These are phyloP conservation scores for Zootoca vivipara DNA, from an alignment of 2,113 vertebrate species.

Conservation along the genomic window DNA sequence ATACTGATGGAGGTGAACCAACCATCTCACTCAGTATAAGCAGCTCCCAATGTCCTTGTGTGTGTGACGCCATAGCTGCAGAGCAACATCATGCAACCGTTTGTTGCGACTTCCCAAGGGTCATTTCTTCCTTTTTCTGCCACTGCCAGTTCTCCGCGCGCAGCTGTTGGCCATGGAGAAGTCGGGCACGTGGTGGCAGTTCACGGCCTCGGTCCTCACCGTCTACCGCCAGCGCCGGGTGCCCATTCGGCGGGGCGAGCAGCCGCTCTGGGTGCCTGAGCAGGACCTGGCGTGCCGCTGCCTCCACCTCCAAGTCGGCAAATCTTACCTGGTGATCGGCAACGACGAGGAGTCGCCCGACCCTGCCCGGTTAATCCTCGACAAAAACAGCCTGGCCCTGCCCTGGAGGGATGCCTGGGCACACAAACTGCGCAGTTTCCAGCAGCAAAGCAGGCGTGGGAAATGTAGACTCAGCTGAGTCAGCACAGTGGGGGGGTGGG, in stretches of 20 bases:
- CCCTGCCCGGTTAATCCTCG: conserved; percentile 81
- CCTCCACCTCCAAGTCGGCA: conserved; percentile 78
- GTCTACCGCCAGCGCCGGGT: conserved; percentile 80
- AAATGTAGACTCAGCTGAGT: conserved; percentile 70
- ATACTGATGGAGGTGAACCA: no score
- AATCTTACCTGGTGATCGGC: conserved; percentile 79
- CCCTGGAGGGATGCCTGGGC: conserved; percentile 90
- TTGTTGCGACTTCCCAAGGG: neutral
- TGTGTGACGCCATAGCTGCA: neutral
- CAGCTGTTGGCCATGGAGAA: conserved; percentile 81
- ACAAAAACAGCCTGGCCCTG: conserved; percentile 84
- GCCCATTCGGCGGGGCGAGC: conserved; percentile 75
- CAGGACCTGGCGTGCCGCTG: conserved; percentile 85
- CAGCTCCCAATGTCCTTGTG: no score
- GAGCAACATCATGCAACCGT: neutral
- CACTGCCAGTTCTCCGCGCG: conserved; percentile 78
- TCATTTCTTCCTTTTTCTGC: neutral
- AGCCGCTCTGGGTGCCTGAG: conserved; percentile 85
- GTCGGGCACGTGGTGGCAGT: conserved; percentile 84
- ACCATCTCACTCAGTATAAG: no score
- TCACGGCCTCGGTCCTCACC: conserved; percentile 79
- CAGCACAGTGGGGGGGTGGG: no score
- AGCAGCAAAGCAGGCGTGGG: conserved; percentile 83
- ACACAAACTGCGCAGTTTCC: conserved; percentile 82
- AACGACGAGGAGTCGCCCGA: conserved; percentile 78